Evolutionary conservation across 1,140 invertebrate species (phyloP).

Genomic region (Magallana angulata): DNA sequence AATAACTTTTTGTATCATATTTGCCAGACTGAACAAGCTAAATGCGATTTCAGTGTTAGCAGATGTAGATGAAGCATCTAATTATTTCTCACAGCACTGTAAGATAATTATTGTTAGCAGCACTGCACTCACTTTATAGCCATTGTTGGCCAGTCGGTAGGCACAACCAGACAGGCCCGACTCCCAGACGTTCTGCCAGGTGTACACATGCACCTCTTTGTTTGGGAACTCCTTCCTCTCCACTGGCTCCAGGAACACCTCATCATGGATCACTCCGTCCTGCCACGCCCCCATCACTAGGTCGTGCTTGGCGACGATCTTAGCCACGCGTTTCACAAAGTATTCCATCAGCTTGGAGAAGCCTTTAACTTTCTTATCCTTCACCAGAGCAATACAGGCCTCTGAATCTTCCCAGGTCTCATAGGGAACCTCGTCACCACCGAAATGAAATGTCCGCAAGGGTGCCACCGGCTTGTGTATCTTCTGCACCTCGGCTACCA

Average conservation of each 20-base stretch:
- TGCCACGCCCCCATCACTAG: constrained; percentile 73
- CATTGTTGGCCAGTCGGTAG: constrained; percentile 75
- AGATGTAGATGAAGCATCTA: too few species aligned
- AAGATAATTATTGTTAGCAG: too few species aligned
- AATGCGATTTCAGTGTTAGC: too few species aligned
- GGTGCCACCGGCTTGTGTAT: constrained; percentile 72
- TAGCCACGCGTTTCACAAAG: constrained; percentile 70
- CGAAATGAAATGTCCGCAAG: constrained; percentile 74
- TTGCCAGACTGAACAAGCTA: too few species aligned
- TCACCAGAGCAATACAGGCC: constrained; percentile 62
- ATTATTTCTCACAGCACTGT: too few species aligned
- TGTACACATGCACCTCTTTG: constrained; percentile 68
- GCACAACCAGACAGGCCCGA: constrained; percentile 72
- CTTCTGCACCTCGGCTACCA: constrained; percentile 69
- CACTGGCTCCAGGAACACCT: constrained; percentile 52
- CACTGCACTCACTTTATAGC: constrained; percentile 67
- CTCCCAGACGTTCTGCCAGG: constrained; percentile 78
- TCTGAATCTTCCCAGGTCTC: constrained; percentile 74
- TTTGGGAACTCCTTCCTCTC: constrained; percentile 65
- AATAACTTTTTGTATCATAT: too few species aligned
- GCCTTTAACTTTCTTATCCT: constrained; percentile 55
- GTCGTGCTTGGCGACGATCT: constrained; percentile 65
- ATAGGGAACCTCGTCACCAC: constrained; percentile 76
- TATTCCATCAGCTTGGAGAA: constrained; percentile 72
- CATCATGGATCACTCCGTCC: constrained; percentile 71